Evolutionary conservation across 2,797 vertebrate genomes (phyloP).

Genomic region (Odontamblyopus lacepedii): DNA sequence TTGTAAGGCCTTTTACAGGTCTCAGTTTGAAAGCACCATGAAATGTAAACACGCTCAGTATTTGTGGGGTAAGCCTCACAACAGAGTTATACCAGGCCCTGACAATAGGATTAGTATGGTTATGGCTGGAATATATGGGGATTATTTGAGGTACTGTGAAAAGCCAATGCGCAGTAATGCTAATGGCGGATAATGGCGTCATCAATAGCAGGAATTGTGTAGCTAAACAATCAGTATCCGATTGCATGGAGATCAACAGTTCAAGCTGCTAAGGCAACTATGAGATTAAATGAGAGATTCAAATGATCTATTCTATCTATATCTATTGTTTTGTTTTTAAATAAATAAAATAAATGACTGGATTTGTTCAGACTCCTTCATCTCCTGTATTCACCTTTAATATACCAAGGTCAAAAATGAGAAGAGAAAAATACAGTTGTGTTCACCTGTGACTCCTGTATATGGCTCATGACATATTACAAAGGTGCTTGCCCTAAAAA

Average conservation of each 20-base stretch:
- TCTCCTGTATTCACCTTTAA: neutral
- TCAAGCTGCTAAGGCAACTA: no score
- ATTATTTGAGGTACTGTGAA: neutral
- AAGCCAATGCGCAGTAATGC: neutral
- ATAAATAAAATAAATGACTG: neutral
- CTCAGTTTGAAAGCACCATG: slow-evolving; percentile 22
- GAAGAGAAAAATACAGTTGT: neutral
- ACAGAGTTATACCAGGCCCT: slow-evolving; percentile 45
- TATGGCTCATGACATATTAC: slow-evolving; percentile 14
- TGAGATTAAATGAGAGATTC: no score
- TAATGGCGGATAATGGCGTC: neutral
- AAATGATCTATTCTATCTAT: no score
- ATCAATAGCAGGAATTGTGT: neutral
- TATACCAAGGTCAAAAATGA: slow-evolving; percentile 2
- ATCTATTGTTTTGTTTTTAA: neutral
- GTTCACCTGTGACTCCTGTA: slow-evolving; percentile 11
- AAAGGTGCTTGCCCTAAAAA: neutral
- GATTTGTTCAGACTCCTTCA: neutral
- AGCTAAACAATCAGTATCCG: neutral
- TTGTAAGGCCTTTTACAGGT: neutral
- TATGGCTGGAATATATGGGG: neutral
- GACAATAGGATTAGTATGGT: slow-evolving; percentile 50
- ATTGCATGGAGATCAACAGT: neutral
- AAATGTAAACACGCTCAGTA: slow-evolving; percentile 32
- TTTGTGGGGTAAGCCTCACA: slow-evolving; percentile 27